Percentiles rank a stretch among this genome's conserved stretches.
Evolutionary conservation across 2,113 vertebrate species (phyloP).

Genomic region (Petrocephalus zakoni): DNA sequence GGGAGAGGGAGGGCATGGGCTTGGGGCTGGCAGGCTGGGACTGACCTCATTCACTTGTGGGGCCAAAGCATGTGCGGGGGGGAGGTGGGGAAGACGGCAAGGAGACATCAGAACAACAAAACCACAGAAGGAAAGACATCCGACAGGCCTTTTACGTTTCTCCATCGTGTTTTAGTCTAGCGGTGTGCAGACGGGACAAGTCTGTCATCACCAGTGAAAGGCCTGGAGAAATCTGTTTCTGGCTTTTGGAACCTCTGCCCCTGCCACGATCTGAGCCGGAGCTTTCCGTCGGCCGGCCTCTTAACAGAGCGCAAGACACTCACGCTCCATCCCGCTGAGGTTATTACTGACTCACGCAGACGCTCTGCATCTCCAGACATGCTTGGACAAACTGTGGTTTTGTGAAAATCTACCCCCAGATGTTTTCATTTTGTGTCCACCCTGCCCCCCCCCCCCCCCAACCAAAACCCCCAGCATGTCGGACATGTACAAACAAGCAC

Average conservation of each 20-base stretch:
- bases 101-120: neutral
- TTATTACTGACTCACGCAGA: constrained; percentile 1
- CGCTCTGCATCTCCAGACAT: neutral
- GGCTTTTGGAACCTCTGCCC: neutral
- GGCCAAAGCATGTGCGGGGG: neutral
- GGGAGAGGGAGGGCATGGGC: neutral
- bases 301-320: no score
- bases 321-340: neutral
- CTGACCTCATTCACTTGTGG: constrained; percentile 9
- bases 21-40: neutral
- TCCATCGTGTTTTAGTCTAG: neutral
- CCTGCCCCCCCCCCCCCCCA: no score
- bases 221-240: neutral
- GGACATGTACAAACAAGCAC: neutral
- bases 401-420: neutral
- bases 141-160: neutral
- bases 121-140: neutral
- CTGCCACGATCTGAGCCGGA: neutral
- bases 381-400: neutral
- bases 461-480: neutral
- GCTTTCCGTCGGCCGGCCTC: neutral
- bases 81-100: neutral
- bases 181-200: neutral
- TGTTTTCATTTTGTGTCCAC: neutral
- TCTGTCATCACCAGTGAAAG: neutral